A percentile compares a stretch with the other conserved stretches of the same genome.
phyloP scores from a whole-genome alignment of 1,140 invertebrate species.

The Caenorhabditis remanei region DNA sequence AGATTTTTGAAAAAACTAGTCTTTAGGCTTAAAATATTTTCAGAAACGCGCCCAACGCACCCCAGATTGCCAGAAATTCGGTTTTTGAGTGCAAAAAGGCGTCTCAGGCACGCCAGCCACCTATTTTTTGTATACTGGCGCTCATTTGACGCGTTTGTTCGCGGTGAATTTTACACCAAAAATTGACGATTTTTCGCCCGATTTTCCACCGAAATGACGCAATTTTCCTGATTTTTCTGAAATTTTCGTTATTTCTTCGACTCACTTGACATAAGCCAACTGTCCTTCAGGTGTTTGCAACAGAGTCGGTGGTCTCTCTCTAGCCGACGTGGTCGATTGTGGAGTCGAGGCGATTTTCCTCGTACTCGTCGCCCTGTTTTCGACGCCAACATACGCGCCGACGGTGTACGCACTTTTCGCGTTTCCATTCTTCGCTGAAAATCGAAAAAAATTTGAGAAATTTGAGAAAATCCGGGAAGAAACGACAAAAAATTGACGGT shows the following conservation, averaged over 20 bases:
- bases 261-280: neutral
- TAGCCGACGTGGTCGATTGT: neutral
- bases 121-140: no score
- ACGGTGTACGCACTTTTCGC: neutral
- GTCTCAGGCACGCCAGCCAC: no score
- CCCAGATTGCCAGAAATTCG: no score
- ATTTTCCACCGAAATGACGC: neutral
- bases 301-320: neutral
- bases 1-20: no score
- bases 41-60: no score
- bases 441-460: neutral
- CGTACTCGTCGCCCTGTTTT: constrained; percentile 13
- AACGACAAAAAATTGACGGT: no score
- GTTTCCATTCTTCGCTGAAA: neutral
- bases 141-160: no score
- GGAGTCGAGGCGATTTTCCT: neutral
- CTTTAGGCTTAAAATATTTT: no score
- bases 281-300: neutral
- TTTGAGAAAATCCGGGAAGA: neutral
- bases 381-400: neutral
- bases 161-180: no score
- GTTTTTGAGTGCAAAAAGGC: no score
- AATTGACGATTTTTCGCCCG: neutral
- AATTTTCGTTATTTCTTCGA: neutral
- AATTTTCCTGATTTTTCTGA: neutral